These are phyloP conservation scores for Apodemus agrarius DNA, from an alignment of 2,797 vertebrate species.

Conservation along the genomic window DNA sequence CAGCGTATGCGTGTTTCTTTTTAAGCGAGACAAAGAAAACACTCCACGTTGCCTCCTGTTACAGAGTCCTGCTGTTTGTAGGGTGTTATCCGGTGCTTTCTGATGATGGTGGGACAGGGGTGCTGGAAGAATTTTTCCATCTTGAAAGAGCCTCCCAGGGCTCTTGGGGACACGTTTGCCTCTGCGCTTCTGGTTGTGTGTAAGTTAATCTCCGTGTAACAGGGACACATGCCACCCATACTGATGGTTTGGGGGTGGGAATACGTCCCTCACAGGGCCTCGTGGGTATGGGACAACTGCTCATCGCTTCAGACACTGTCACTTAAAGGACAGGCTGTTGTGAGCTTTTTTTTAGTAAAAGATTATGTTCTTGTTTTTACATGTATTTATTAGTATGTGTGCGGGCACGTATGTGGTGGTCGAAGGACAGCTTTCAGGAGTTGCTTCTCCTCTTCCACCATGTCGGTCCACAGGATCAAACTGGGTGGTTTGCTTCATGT, in stretches of 20 bases:
- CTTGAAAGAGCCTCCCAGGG: neutral
- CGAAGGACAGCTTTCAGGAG: neutral
- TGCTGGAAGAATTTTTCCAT: neutral
- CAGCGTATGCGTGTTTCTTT: neutral
- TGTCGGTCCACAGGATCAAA: neutral
- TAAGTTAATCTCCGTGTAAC: neutral
- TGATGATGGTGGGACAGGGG: neutral
- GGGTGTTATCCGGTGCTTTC: neutral
- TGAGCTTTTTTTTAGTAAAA: neutral
- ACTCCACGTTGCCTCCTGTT: neutral
- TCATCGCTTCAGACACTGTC: neutral
- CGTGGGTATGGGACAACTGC: neutral
- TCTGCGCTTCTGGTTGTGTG: neutral
- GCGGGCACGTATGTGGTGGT: neutral
- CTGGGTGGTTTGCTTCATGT: too few species aligned
- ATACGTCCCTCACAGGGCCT: neutral
- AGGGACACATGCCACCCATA: too few species aligned
- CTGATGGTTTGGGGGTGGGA: neutral
- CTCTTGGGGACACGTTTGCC: neutral
- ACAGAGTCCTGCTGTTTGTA: neutral
- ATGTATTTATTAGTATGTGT: neutral
- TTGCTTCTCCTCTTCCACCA: neutral
- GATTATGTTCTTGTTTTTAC: neutral
- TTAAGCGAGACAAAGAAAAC: slow-evolving; percentile 12
- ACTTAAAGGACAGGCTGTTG: neutral